Conservation (phyloP, 2,113 vertebrate genomes). For the Rallus limicola region DNA sequence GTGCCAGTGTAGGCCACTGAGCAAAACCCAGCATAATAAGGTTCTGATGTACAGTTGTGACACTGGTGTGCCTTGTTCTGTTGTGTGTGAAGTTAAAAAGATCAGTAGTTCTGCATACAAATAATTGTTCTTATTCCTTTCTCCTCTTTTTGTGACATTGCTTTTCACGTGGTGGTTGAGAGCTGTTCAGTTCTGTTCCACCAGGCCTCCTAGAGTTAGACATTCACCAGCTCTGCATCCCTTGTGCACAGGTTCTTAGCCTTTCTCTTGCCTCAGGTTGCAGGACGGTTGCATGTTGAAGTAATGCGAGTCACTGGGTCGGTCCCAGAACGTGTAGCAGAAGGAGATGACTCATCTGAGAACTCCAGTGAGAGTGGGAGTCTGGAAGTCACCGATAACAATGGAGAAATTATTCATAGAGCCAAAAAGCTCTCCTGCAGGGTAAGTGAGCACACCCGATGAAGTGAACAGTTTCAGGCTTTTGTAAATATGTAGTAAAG, state of each 20-base stretch:
- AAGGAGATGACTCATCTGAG: slow-evolving; percentile 94
- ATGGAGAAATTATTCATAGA: slow-evolving; percentile 89
- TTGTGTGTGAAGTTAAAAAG: not conserved
- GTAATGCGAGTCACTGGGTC: slow-evolving; percentile 89
- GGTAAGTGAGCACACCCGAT: slow-evolving; percentile 70
- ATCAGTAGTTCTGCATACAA: not conserved
- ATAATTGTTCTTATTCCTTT: not conserved
- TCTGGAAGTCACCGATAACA: slow-evolving; percentile 90
- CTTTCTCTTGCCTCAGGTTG: slow-evolving; percentile 79
- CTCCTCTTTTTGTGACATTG: not conserved
- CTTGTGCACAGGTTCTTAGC: not conserved
- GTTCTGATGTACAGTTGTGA: not conserved
- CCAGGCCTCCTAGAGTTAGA: not conserved
- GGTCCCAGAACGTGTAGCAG: slow-evolving; percentile 85
- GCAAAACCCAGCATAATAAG: not conserved
- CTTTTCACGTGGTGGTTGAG: not conserved
- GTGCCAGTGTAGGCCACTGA: not conserved
- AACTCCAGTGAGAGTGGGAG: slow-evolving; percentile 96
- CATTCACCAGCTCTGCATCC: not conserved
- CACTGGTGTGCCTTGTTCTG: not conserved
- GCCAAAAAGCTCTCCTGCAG: slow-evolving; percentile 92
- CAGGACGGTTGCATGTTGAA: slow-evolving; percentile 92
- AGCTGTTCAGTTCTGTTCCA: not conserved
- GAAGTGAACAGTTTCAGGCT: not conserved
- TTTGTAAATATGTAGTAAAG: not conserved